Evolutionary conservation across 2,888 invertebrate genomes (phyloP), one percentile per base, ranked within the genome.

Genomic region (Nymphalis urticae): DNA sequence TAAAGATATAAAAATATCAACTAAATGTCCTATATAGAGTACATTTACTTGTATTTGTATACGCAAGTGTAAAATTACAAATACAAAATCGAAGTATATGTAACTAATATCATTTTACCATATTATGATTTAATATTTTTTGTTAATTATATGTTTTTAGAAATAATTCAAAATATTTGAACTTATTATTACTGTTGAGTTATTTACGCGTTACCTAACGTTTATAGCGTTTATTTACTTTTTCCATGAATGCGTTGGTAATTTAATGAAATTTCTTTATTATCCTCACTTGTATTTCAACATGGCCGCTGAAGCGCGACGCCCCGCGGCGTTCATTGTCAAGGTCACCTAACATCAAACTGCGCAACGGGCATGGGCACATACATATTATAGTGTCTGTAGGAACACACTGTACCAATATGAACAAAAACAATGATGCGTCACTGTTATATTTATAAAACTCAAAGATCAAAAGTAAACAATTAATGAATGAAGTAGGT

Each of bases 291-390:
- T 73, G 64, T 69, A 83, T 85, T 87, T 83, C 85, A 87, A 85
- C 85, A 87, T 88, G 89, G 89, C 85, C 84, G 85, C 84, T 84
- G 83, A 82, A 86, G 90, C 89, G 88, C 83, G 87, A 84, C 90
- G 86, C 86, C 85, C 86, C 87, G 73, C 83, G 79, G 79, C 89
- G 87, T 91, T 90, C 91, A 92, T 83, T 90, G 91, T 82, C 92
- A 92, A 92, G 92, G 92, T 90, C 91, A 87, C 77, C 80, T 86
- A 85, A 88, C 88, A 89, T 85, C 85, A 85, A 89, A 89, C 86
- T 88, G 85, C 87, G 89, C 86, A 85, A 76, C 84, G 76, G 75
- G 78, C 77, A 82, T 78, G 73, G 71, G 74, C 65, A 75, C 63
- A 69, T 27, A 68, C 32, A 59, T 58, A 42, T 42, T 42, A 69